Evolutionary conservation across 2,888 invertebrate species (phyloP), one percentile per base, ranked within the genome.

Genomic region (Fabriciana adippe): DNA sequence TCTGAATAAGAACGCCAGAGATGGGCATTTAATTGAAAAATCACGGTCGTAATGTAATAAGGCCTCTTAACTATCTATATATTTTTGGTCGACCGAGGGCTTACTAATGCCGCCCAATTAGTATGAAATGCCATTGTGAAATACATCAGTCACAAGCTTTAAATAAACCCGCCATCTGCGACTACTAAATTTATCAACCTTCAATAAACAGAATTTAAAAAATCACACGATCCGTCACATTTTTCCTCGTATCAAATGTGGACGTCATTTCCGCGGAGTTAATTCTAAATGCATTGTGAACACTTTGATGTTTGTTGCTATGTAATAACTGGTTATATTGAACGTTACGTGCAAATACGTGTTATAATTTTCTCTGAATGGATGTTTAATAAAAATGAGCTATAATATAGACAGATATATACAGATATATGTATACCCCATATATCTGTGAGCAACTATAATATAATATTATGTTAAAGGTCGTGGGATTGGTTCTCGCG

Each of bases 191-290:
- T 48, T 59, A 59, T 59, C 61, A 51, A 41, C 51, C 50, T 51
- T 61, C 61, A 61, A 61, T 61, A 51, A 35, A 51, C 15, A 51
- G 51, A 61, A 51, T 35, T 61, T 14, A 13, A 55, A 55, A 55
- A 18, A 14, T 55, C 35, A 55, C 41, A 64, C 47, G 18, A 54
- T 26, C 47, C 64, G 55, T 64, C 31, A 65, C 53, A 54, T 47
- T 47, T 65, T 65, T 65, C 57, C 59, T 47, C 59, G 53, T 59
- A 65, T 53, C 45, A 59, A 31, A 31, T 47, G 13, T 16, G 48
- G 5, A 35, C 63, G 57, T 64, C 55, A 64, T 63, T 67, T 59
- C 67, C 66, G 63, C 45, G 53, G 50, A 59, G 48, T 59, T 67
- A 57, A 55, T 67, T 63, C 48, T 54, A 54, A 55, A 59, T 59